These are phyloP conservation scores for Alectura lathami DNA, from an alignment of 2,113 vertebrate genomes.

Conservation along the genomic window DNA sequence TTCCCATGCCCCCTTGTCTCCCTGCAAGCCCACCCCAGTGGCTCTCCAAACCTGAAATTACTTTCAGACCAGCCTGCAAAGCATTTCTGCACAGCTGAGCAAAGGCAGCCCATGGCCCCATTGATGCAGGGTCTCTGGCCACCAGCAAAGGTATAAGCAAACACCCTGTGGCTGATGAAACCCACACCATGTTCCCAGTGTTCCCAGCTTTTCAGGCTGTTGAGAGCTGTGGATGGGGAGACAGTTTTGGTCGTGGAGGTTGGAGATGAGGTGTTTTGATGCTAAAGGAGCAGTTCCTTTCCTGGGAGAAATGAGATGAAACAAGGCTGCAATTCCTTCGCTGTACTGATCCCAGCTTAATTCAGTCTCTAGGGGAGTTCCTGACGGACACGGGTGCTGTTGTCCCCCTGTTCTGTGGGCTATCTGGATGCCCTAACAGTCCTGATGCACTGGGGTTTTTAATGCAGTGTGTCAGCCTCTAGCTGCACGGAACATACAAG, in stretches of 20 bases:
- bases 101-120: too few relatives aligned
- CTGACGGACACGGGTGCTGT: neutral
- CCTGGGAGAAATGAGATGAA: neutral
- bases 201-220: neutral
- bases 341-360: neutral
- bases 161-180: neutral
- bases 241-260: neutral
- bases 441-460: neutral
- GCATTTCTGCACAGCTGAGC: neutral
- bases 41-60: neutral
- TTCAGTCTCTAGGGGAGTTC: neutral
- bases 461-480: neutral
- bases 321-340: neutral
- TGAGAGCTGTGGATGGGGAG: neutral
- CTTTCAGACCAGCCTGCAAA: neutral
- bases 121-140: neutral
- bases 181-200: too few relatives aligned
- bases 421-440: neutral
- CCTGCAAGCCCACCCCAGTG: too few relatives aligned
- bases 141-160: neutral
- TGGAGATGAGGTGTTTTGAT: neutral
- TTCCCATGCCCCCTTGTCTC: too few relatives aligned
- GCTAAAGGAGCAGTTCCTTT: neutral
- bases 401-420: accelerated
- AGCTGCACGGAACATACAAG: neutral